Percentiles rank a stretch among this genome's conserved stretches.
Conservation (phyloP, 2,113 vertebrate species). For the Platycercus adscitus region DNA sequence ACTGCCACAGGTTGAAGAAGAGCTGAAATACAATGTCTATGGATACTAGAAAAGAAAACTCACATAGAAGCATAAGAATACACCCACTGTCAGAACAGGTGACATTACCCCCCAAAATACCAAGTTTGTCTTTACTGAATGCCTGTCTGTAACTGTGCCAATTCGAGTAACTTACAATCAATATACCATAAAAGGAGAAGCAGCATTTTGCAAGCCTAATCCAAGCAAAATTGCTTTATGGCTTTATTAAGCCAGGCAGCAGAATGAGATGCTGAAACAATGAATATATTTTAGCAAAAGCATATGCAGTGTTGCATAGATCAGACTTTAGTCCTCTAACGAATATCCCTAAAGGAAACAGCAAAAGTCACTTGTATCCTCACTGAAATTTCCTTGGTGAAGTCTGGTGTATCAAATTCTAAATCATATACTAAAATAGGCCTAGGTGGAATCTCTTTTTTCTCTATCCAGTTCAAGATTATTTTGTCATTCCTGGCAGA, state of each 20-base stretch:
- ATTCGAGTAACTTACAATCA: background rate
- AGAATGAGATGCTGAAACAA: background rate
- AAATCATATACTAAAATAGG: background rate
- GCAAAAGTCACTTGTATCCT: background rate
- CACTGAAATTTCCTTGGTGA: background rate
- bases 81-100: background rate
- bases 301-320: background rate
- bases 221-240: background rate
- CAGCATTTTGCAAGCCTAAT: background rate
- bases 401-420: background rate
- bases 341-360: background rate
- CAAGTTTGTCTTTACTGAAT: background rate
- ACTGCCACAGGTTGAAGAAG: background rate
- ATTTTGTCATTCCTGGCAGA: background rate
- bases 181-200: background rate
- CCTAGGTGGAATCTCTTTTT: background rate
- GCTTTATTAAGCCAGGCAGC: background rate
- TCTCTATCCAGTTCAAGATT: background rate
- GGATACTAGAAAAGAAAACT: background rate
- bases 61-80: background rate
- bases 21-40: background rate
- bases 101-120: background rate
- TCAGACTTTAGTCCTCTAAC: background rate
- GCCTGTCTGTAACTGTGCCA: background rate
- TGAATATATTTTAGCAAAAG: background rate